Evolutionary conservation across 2,797 vertebrate species (phyloP).

Genomic region (Sebastes trivittatus): DNA sequence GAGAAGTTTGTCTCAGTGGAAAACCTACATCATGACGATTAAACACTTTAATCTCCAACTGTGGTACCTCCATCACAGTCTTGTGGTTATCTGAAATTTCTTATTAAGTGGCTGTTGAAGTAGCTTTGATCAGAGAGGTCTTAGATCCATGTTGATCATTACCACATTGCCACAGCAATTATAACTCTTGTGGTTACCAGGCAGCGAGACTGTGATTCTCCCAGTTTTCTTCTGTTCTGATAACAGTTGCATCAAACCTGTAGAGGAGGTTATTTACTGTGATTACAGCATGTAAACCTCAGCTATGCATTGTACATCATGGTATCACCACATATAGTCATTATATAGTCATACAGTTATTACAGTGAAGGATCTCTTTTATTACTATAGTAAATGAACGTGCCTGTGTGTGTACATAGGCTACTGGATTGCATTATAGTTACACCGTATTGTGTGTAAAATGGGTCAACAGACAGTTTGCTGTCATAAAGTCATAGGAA

Average conservation of each 20-base stretch:
- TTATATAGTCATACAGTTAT: background rate
- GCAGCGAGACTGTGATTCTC: background rate
- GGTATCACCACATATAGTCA: background rate
- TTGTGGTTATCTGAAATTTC: constrained; percentile 31
- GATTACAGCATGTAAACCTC: background rate
- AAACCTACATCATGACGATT: constrained; percentile 16
- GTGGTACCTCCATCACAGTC: background rate
- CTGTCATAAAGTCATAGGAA: background rate
- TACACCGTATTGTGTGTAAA: background rate
- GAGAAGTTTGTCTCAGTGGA: constrained; percentile 4
- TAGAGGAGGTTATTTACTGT: background rate
- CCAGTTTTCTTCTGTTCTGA: background rate
- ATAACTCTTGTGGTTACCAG: background rate
- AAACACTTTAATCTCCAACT: constrained; percentile 13
- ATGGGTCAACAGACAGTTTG: background rate
- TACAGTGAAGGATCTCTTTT: background rate
- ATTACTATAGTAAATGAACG: background rate
- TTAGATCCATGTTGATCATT: constrained; percentile 27
- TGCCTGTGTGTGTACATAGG: background rate
- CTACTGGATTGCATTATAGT: background rate
- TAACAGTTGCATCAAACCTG: background rate
- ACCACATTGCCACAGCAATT: constrained; percentile 25
- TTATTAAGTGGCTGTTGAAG: background rate
- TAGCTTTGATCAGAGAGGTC: constrained; percentile 24
- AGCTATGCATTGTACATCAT: background rate